Evolutionary conservation across 2,113 vertebrate genomes (phyloP).

Genomic region (Spea bombifrons): DNA sequence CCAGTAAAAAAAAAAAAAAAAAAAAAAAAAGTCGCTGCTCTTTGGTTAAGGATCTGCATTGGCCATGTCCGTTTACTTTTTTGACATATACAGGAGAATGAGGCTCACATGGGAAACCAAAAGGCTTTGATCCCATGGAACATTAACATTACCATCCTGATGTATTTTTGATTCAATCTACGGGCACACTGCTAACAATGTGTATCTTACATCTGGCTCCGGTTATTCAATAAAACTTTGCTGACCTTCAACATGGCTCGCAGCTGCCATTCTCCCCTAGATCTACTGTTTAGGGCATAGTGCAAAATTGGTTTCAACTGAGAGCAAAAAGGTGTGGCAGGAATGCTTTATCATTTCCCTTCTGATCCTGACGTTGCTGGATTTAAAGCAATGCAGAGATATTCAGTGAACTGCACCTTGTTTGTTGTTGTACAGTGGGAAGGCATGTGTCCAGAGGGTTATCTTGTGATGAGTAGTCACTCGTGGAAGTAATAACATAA

Average conservation of each 20-base stretch:
- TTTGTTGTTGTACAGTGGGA: neutral
- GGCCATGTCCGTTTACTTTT: no score
- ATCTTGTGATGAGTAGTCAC: neutral
- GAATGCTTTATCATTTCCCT: slow-evolving; percentile 9
- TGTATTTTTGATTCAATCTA: no score
- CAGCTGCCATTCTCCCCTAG: slow-evolving; percentile 4
- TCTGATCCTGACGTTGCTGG: neutral
- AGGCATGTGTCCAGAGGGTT: neutral
- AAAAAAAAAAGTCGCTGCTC: no score
- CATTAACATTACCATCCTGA: no score
- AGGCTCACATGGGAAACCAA: no score
- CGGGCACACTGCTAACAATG: neutral
- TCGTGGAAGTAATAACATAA: no score
- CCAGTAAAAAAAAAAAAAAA: no score
- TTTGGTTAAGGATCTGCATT: no score
- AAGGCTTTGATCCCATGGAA: no score
- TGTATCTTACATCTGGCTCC: neutral
- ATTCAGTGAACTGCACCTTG: neutral
- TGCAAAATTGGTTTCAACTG: slow-evolving; percentile 12
- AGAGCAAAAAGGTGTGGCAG: slow-evolving; percentile 27
- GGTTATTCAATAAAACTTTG: neutral
- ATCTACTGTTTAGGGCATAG: slow-evolving; percentile 27
- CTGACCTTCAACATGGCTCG: neutral
- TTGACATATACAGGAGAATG: no score
- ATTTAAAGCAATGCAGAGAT: neutral